Base-by-base conservation (phyloP, 37 sponge, comb jelly and placozoan genomes). In the Trichoplax adhaerens region DNA sequence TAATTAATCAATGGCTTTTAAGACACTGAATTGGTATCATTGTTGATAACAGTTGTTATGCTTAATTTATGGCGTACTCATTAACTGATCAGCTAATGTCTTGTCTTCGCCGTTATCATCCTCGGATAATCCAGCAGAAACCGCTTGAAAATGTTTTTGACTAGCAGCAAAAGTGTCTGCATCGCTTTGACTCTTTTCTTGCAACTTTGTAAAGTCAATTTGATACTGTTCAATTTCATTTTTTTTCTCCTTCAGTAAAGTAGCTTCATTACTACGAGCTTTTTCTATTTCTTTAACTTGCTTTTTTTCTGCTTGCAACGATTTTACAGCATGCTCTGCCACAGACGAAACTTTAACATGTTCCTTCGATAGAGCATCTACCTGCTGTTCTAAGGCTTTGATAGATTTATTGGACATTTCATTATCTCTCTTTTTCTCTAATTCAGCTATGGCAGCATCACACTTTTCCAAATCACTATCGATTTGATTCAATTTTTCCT, bases 1-100 rank as follows among this genome's bases (percentile, higher is more conserved):
- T 29, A 29, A 29, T 29, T 29, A 29, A 29, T 29, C 29, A 29
- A 0, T 29, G 29, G 29, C 29, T 29, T 0, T 29, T 29, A 29
- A 29, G 29, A 29, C 29, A 29, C 29, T 29, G 29, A 29, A 29
- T 29, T 29, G 29, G 29, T 29, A 29, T 29, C 29, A 29, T 29
- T 29, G 29, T 29, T 29, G 29, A 29, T 29, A 29, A 29, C 29
- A 29, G 29, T 29, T 29, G 29, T 29, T 29, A 29, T 29, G 29
- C 62, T 5, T 4, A 6, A 10, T 10, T 2, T n/a, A 54, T 2
- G 48, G 53, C 78, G 63, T 8, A 89, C 90, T 82, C 48, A 91
- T 91, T 72, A 82, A 81, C 70, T 91, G 91, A 48, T 89, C 79
- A 29, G 91, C 88, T 46, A 91, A 64, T 3, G 85, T 91, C 54